Evolutionary conservation across 2,113 vertebrate genomes (phyloP), one percentile per base, ranked within the genome.

Genomic region (Jaculus jaculus): DNA sequence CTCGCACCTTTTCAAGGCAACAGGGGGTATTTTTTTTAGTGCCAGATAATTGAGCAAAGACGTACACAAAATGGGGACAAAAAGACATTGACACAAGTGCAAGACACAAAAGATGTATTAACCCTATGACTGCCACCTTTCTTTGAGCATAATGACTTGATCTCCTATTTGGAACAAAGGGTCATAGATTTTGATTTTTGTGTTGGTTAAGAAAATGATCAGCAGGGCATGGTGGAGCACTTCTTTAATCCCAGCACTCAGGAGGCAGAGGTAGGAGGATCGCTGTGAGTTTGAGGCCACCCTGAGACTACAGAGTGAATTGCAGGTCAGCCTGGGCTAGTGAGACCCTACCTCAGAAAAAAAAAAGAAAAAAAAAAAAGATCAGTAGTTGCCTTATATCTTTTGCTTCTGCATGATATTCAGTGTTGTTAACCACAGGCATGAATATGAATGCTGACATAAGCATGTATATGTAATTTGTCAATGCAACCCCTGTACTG

Each of bases 351-450:
- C n/a, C n/a, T n/a, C n/a, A n/a, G n/a, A n/a, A n/a, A n/a, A n/a
- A n/a, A n/a, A n/a, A n/a, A n/a, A n/a, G n/a, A n/a, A 47, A 47
- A 47, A 66, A 74, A 34, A 92, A 91, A 88, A 78, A 23, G 81
- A 61, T 24, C 15, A 26, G 26, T 90, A 34, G 24, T 3, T 66
- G n/a, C 3, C 20, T 91, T 60, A 8, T 7, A 71, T n/a, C 51
- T 94, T 90, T 16, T 85, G 3, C 92, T 90, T 32, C 51, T 89
- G 90, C 32, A 37, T 34, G 54, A 37, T 30, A 73, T 26, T 89
- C 26, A 54, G 12, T 26, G 8, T 37, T 63, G 11, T 90, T 84
- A 39, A 10, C n/a, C 58, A 39, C 47, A 79, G 5, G 34, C 39
- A 37, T 42, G 6, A 26, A 65, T 65, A 51, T n/a, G 17, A 34